Base-by-base conservation (phyloP, 2,113 vertebrate species). In the Poecilia latipinna region DNA sequence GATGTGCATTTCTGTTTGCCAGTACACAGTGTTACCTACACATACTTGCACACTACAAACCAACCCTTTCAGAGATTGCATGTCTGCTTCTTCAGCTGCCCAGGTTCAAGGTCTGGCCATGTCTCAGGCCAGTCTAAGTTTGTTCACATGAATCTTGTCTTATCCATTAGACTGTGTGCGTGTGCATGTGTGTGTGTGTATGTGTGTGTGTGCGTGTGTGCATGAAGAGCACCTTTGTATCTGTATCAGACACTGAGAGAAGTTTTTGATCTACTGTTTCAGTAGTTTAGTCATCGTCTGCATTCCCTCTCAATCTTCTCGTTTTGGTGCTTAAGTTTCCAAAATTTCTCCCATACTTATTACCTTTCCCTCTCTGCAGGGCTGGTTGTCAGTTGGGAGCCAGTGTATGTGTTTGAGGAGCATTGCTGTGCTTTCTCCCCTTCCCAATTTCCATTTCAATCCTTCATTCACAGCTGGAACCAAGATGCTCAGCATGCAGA, bases 381-480 rank as follows among this genome's bases (percentile, higher is more conserved):
- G 89, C 83, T 85, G 83, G 90, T 86, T 81, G 73, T 83, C 84
- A 63, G 79, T 79, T 83, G 88, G 86, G 78, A 88, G 89, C 79
- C 89, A 80, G 72, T 51, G 64, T 64, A 39, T 31, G 75, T 70
- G 64, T 88, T 83, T 79, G 68, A 82, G 85, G 75, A 87, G 80
- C 22, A 29, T 92, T 88, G 93, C 86, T 89, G 74, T 80, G 86
- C 79, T 80, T 85, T 81, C 65, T 74, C 63, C 77, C 74, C 64
- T 48, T 78, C 86, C 77, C 83, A 64, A 93, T 93, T 94, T 93
- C 91, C 93, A 94, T 94, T 94, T 94, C 88, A 93, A 92, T 94
- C 86, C 86, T 75, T 72, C n/a, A 68, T 83, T 92, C 92, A 91
- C 93, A 93, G 94, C 90, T 93, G 93, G 92, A 93, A 78, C 83